Evolutionary conservation across 2,888 invertebrate species (phyloP).

Genomic region (Hyposoter didymator): DNA sequence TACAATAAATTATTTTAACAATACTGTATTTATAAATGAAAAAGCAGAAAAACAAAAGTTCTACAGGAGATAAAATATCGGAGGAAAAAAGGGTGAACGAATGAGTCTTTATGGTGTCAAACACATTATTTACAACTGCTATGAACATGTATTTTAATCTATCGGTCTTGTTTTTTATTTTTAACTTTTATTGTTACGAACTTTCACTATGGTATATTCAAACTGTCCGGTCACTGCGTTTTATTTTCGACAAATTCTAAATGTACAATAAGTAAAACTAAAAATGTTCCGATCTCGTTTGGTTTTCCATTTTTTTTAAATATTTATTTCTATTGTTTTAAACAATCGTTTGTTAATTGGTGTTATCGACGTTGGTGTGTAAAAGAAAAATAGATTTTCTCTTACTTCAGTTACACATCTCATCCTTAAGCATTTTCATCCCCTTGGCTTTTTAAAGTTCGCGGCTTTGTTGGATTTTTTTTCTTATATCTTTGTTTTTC

Average conservation of each 20-base stretch:
- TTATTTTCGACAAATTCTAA: constrained; percentile 30
- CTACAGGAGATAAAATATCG: constrained; percentile 67
- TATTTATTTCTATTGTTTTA: constrained; percentile 52
- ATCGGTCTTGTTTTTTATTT: constrained; percentile 28
- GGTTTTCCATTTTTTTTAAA: constrained; percentile 48
- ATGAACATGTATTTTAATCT: constrained; percentile 67
- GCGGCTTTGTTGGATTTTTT: constrained; percentile 20
- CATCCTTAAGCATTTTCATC: constrained; percentile 42
- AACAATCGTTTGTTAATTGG: constrained; percentile 62
- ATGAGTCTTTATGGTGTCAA: constrained; percentile 73
- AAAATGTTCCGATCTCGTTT: constrained; percentile 45
- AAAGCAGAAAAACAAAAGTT: constrained; percentile 66
- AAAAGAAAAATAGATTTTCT: constrained; percentile 61
- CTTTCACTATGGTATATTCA: constrained; percentile 48
- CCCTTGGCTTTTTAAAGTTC: constrained; percentile 32
- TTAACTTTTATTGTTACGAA: constrained; percentile 35
- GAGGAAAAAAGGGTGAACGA: constrained; percentile 70
- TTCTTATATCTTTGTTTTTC: constrained; percentile 14
- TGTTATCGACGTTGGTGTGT: constrained; percentile 49
- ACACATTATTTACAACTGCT: constrained; percentile 80
- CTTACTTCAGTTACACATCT: constrained; percentile 52
- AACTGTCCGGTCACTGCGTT: constrained; percentile 57
- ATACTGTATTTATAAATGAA: constrained; percentile 77
- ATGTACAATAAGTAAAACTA: constrained; percentile 48
- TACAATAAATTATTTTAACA: constrained; percentile 78